phyloP scores from a whole-genome alignment of 2,797 vertebrate genomes.

The Zalophus californianus region DNA sequence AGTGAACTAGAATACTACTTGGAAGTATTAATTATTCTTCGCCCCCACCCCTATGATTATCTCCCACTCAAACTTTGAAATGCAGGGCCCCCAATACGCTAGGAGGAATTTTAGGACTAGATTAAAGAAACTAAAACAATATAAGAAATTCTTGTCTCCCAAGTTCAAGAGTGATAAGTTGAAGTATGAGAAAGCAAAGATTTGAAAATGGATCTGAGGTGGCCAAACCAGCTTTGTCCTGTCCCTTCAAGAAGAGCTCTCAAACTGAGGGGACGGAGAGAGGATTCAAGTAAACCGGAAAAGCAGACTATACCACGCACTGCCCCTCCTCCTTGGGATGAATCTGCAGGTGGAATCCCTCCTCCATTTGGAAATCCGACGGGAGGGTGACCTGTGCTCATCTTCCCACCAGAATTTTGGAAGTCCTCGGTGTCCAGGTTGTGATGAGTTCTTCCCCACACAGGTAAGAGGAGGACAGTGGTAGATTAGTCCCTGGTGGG shows the following conservation, averaged over 20 bases:
- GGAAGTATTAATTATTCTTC: neutral
- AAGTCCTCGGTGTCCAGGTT: neutral
- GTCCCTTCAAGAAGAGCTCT: neutral
- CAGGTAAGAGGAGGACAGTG: neutral
- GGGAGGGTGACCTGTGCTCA: neutral
- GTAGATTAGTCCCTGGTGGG: neutral
- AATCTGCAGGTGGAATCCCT: neutral
- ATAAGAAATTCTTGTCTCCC: neutral
- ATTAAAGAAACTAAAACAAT: neutral
- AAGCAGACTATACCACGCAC: neutral
- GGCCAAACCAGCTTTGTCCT: neutral
- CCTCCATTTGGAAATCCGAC: neutral
- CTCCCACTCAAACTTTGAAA: neutral
- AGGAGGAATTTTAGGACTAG: neutral
- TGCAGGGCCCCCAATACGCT: too few species aligned
- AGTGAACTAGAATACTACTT: neutral
- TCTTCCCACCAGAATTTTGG: neutral
- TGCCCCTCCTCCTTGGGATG: neutral
- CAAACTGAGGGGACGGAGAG: neutral
- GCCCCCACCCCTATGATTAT: neutral
- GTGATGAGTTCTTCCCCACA: neutral
- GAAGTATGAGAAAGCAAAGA: neutral
- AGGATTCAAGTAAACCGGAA: neutral
- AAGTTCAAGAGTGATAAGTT: neutral
- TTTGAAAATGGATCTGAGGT: neutral